phyloP scores from a whole-genome alignment of 1,140 invertebrate genomes.

The Cyphomyrmex costatus region DNA sequence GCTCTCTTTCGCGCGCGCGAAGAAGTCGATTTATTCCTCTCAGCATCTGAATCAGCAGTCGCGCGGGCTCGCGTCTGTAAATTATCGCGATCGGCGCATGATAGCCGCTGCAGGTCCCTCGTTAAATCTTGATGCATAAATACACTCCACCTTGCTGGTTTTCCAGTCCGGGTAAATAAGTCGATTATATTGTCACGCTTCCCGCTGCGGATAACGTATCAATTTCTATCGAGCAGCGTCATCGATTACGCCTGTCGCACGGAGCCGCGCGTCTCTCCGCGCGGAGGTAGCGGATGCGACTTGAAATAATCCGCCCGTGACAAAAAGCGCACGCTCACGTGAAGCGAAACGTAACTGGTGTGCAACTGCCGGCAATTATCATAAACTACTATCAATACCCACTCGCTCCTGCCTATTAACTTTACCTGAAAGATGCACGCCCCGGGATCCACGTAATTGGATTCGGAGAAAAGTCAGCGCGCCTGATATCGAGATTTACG shows the following conservation, averaged over 20 bases:
- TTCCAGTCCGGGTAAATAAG: conserved; percentile 68
- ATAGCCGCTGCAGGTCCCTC: conserved; percentile 61
- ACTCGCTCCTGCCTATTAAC: conserved; percentile 36
- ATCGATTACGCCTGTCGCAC: conserved; percentile 35
- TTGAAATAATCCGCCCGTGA: conserved; percentile 25
- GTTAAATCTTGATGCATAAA: conserved; percentile 74
- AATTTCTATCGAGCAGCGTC: conserved; percentile 59
- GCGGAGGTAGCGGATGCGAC: background rate
- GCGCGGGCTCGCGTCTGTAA: conserved; percentile 36
- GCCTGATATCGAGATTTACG: conserved; percentile 55
- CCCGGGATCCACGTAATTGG: conserved; percentile 54
- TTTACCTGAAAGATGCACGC: conserved; percentile 12
- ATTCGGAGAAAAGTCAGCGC: conserved; percentile 40
- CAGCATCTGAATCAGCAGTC: conserved; percentile 52
- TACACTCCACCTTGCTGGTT: conserved; percentile 64
- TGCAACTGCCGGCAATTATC: conserved; percentile 35
- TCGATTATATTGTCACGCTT: conserved; percentile 68
- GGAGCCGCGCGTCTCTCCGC: background rate
- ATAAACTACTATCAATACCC: conserved; percentile 55
- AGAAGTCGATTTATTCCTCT: conserved; percentile 3
- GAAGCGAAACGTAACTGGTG: conserved; percentile 22
- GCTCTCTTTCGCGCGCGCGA: background rate
- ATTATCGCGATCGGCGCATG: conserved; percentile 44
- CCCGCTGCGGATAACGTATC: conserved; percentile 67
- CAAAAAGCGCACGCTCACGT: conserved; percentile 15